A percentile compares a stretch with the other conserved stretches of the same genome.
phyloP scores from a whole-genome alignment of 2,888 invertebrate genomes.

The Cryptocheilus praepositus region DNA sequence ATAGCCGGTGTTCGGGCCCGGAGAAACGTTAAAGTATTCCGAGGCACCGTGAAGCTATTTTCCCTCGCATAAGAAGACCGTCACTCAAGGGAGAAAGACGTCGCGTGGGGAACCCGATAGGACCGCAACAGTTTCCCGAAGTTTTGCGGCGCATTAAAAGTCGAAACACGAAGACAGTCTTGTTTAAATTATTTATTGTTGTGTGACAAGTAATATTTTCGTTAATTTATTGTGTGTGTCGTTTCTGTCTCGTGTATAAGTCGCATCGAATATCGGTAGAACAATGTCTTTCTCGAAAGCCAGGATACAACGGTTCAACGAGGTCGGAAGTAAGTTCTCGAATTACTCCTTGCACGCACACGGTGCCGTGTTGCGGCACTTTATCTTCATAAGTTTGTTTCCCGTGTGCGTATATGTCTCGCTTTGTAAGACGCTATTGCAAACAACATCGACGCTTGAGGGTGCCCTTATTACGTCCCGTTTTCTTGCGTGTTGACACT shows the following conservation, averaged over 20 bases:
- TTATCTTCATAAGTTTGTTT: too few relatives aligned
- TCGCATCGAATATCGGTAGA: too few relatives aligned
- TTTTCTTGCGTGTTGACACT: too few relatives aligned
- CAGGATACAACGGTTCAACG: constrained; percentile 78
- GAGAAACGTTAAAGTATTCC: constrained; percentile 16
- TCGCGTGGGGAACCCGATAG: constrained; percentile 9
- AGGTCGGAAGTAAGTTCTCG: constrained; percentile 75
- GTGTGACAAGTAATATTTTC: too few relatives aligned
- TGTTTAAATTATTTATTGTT: too few relatives aligned
- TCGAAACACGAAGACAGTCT: neutral
- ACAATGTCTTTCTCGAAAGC: constrained; percentile 79
- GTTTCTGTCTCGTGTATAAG: too few relatives aligned
- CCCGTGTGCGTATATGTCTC: too few relatives aligned
- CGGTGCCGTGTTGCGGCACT: too few relatives aligned
- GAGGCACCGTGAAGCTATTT: constrained; percentile 28
- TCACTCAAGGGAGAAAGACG: constrained; percentile 40
- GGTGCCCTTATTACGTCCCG: too few relatives aligned
- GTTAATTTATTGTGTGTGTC: too few relatives aligned
- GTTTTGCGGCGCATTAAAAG: constrained; percentile 14
- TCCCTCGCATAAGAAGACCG: constrained; percentile 38
- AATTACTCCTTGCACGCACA: neutral
- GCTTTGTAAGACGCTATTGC: neutral
- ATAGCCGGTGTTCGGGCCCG: constrained; percentile 32
- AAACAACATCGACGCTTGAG: neutral
- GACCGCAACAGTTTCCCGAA: constrained; percentile 1